Conservation (phyloP, 1,140 invertebrate genomes). For the Drosophila grimshawi region DNA sequence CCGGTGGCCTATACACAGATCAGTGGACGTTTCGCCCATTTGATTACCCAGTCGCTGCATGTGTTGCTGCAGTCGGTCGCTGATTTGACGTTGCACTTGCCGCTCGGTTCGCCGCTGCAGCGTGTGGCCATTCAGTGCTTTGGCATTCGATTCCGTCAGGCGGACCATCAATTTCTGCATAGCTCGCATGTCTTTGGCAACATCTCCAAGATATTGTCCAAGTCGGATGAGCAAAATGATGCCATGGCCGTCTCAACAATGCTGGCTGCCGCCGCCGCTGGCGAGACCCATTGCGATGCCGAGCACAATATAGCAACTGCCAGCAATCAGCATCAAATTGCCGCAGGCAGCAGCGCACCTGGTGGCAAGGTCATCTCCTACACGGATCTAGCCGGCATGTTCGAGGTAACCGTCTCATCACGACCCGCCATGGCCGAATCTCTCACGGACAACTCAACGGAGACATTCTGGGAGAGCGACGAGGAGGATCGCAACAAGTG, state of each 20-base stretch:
- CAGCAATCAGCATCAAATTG: constrained; percentile 28
- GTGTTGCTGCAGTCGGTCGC: constrained; percentile 95
- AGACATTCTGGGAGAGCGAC: constrained; percentile 99
- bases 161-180: constrained; percentile 97
- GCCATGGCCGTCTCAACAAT: constrained; percentile 72
- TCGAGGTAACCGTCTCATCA: constrained; percentile 91
- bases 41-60: constrained; percentile 94
- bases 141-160: constrained; percentile 94
- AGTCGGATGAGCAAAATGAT: constrained; percentile 92
- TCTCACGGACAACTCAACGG: constrained; percentile 96
- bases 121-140: constrained; percentile 97
- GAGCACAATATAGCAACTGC: constrained; percentile 59
- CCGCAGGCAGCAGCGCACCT: constrained; percentile 17
- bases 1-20: constrained; percentile 92
- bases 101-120: constrained; percentile 93
- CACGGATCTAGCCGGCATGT: constrained; percentile 77
- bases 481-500: constrained; percentile 97
- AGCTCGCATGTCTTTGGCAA: constrained; percentile 97
- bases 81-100: constrained; percentile 95
- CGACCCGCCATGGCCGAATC: constrained; percentile 96
- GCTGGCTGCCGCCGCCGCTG: constrained; percentile 12
- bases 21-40: constrained; percentile 91
- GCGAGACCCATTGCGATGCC: constrained; percentile 54
- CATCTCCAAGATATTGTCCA: constrained; percentile 97
- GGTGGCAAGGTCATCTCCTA: constrained; percentile 70